phyloP scores from a whole-genome alignment of 2,888 invertebrate genomes.

The Lepeophtheirus nordmannii region DNA sequence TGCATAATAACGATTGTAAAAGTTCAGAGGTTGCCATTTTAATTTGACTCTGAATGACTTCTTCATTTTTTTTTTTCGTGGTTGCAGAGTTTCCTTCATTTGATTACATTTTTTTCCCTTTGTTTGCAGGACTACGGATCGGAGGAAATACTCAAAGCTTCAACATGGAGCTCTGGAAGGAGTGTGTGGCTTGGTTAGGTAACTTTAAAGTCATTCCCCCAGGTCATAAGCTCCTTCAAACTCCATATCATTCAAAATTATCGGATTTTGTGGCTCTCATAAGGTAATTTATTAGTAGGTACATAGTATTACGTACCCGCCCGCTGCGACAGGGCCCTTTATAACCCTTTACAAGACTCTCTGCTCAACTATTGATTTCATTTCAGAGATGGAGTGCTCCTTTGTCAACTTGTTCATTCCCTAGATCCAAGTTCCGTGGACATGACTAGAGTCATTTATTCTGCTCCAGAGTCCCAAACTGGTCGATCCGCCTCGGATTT shows the following conservation, averaged over 20 bases:
- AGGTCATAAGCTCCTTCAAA: background rate
- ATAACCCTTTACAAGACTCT: background rate
- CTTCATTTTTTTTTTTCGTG: too few species aligned
- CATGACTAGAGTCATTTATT: conserved; percentile 12
- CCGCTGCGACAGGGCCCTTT: too few species aligned
- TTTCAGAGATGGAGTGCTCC: conserved; percentile 21
- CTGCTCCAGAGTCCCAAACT: background rate
- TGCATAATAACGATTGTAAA: too few species aligned
- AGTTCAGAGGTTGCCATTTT: too few species aligned
- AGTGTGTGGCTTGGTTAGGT: conserved; percentile 8
- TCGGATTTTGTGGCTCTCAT: conserved; percentile 3
- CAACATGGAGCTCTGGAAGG: conserved; percentile 10
- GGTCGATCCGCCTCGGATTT: conserved; percentile 19
- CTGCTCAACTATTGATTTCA: background rate
- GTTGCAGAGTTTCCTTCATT: too few species aligned
- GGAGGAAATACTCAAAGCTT: background rate
- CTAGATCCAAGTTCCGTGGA: conserved; percentile 22
- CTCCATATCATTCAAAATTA: background rate
- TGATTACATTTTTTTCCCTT: background rate
- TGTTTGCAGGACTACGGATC: background rate
- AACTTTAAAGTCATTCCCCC: conserved; percentile 13
- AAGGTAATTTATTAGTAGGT: background rate
- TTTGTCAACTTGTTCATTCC: conserved; percentile 22
- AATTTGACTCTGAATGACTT: too few species aligned
- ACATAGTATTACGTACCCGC: too few species aligned